Conservation (phyloP, 2,113 vertebrate species). For the Herpetotheres cachinnans region DNA sequence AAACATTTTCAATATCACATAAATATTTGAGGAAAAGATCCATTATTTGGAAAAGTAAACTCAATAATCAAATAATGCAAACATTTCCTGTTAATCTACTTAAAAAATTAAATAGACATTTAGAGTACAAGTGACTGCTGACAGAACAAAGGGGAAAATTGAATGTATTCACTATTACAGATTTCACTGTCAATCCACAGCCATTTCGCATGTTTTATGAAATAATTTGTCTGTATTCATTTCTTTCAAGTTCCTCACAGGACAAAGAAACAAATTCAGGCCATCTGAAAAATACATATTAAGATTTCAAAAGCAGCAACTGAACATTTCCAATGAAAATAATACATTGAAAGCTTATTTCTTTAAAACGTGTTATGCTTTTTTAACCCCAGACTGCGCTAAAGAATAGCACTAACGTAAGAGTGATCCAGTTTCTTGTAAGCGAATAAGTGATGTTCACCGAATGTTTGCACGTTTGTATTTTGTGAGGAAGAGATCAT, state of each 20-base stretch:
- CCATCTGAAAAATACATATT: slow-evolving; percentile 18
- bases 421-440: accelerated
- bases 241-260: slow-evolving; percentile 13
- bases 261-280: slow-evolving; percentile 45
- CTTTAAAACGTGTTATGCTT: neutral
- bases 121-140: slow-evolving; percentile 43
- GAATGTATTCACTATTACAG: slow-evolving; percentile 40
- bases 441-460: neutral
- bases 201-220: slow-evolving; percentile 29
- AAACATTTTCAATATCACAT: slow-evolving; percentile 11
- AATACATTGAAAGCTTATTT: neutral
- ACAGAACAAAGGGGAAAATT: slow-evolving; percentile 58
- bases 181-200: slow-evolving; percentile 52
- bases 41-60: slow-evolving; percentile 44
- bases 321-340: neutral
- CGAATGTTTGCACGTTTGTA: neutral
- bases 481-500: neutral
- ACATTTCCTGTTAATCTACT: slow-evolving; percentile 24
- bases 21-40: slow-evolving; percentile 37
- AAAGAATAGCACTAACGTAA: neutral
- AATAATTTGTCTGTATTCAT: slow-evolving; percentile 40
- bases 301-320: neutral
- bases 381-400: neutral
- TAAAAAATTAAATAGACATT: slow-evolving; percentile 56
- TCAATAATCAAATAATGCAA: slow-evolving; percentile 36